Evolutionary conservation across 2,797 vertebrate genomes (phyloP).

Genomic region (Arrhamphus sclerolepis): DNA sequence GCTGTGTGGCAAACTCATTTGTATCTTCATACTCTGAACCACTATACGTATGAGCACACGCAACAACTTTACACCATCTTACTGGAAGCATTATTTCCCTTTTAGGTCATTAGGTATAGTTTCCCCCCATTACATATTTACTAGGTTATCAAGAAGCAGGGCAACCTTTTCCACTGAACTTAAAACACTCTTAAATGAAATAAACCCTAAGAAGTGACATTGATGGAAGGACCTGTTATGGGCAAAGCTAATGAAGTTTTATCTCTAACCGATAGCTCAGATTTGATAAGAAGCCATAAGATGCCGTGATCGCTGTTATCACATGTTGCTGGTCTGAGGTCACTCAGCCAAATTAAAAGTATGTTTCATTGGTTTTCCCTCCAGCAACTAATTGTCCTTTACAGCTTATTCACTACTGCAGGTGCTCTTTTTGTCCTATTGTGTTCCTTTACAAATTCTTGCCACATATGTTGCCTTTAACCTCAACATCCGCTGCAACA

Average conservation of each 20-base stretch:
- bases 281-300: constrained; percentile 3
- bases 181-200: no score
- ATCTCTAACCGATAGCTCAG: no score
- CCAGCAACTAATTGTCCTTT: constrained; percentile 7
- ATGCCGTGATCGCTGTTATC: not conserved
- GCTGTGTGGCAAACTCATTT: no score
- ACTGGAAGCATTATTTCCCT: not conserved
- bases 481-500: not conserved
- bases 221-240: not conserved
- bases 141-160: not conserved
- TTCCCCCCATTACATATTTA: not conserved
- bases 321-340: constrained; percentile 2
- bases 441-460: not conserved
- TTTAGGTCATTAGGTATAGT: constrained; percentile 6
- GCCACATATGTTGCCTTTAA: not conserved
- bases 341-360: constrained; percentile 10
- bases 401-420: not conserved
- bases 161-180: no score
- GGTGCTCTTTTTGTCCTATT: not conserved
- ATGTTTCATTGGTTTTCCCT: constrained; percentile 18
- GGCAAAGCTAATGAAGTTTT: not conserved
- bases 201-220: not conserved
- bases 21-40: no score
- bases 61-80: no score
- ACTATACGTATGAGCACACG: no score